A percentile compares a stretch with the other conserved stretches of the same genome.
Conservation (phyloP, 2,888 invertebrate genomes). For the Nipponacmea schrenckii region DNA sequence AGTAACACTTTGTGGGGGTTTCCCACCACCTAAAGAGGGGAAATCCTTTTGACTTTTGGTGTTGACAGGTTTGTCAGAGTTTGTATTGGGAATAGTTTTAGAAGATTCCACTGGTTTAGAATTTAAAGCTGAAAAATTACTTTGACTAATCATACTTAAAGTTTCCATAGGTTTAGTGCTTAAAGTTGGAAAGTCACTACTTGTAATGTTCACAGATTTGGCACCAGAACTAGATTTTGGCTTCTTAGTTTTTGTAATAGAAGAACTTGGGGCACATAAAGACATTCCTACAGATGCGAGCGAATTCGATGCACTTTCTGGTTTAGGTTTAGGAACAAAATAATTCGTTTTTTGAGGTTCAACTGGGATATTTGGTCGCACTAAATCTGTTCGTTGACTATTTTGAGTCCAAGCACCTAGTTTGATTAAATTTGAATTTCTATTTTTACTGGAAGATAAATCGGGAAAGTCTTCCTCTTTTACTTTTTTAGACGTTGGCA, state of each 20-base stretch:
- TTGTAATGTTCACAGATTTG: no score
- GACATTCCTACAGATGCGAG: conserved; percentile 14
- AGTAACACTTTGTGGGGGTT: conserved; percentile 12
- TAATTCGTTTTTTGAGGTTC: not conserved
- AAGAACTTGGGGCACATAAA: conserved; percentile 21
- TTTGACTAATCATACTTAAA: no score
- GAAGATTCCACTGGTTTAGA: no score
- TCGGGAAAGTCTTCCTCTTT: conserved; percentile 39
- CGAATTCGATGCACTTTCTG: conserved; percentile 4
- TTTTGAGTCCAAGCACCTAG: conserved; percentile 27
- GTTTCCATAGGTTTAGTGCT: no score
- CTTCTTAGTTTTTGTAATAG: not conserved
- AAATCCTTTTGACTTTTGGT: no score
- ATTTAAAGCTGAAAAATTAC: no score
- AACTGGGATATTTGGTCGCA: not conserved
- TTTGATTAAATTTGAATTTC: conserved; percentile 18
- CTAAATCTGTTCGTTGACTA: conserved; percentile 13
- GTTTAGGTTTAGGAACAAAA: not conserved
- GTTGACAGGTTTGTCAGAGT: no score
- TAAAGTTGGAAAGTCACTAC: no score
- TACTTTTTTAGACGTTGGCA: not conserved
- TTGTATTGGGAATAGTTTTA: no score
- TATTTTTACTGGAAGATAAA: conserved; percentile 19
- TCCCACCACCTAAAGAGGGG: conserved; percentile 14
- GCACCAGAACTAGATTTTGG: no score